phyloP scores from a whole-genome alignment of 2,888 invertebrate species.

The Rhodophaea formosa region DNA sequence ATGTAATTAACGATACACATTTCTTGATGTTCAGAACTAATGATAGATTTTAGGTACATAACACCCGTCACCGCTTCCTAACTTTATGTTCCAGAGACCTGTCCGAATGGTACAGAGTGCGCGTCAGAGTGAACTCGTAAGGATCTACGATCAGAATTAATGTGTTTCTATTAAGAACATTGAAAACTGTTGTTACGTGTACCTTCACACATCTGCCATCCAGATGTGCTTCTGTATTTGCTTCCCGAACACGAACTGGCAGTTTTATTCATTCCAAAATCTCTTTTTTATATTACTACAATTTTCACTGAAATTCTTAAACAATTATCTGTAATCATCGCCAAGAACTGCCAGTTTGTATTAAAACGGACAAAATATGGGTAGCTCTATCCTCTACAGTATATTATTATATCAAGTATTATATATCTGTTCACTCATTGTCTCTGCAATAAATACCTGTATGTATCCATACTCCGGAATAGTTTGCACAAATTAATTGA shows the following conservation, averaged over 20 bases:
- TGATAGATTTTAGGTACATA: slow-evolving; percentile 43
- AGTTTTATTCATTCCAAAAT: slow-evolving; percentile 46
- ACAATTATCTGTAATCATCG: background rate
- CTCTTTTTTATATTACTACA: background rate
- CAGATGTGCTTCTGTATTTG: slow-evolving; percentile 73
- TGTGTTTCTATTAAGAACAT: slow-evolving; percentile 74
- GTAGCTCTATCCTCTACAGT: slow-evolving; percentile 57
- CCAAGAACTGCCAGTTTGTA: slow-evolving; percentile 70
- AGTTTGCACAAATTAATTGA: slow-evolving; percentile 13
- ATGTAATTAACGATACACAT: slow-evolving; percentile 34
- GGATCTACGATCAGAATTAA: slow-evolving; percentile 79
- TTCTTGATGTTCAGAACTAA: slow-evolving; percentile 32
- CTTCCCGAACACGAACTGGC: slow-evolving; percentile 73
- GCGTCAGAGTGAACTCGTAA: slow-evolving; percentile 93
- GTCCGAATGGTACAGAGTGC: slow-evolving; percentile 91
- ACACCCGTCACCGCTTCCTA: slow-evolving; percentile 69
- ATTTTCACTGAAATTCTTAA: slow-evolving; percentile 1
- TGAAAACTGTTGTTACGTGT: slow-evolving; percentile 76
- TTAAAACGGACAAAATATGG: slow-evolving; percentile 47
- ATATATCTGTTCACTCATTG: slow-evolving; percentile 23
- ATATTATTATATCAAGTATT: slow-evolving; percentile 25
- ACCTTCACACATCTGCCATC: slow-evolving; percentile 77
- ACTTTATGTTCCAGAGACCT: slow-evolving; percentile 83
- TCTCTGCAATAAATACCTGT: slow-evolving; percentile 20
- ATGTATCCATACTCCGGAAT: slow-evolving; percentile 19